phyloP scores from a whole-genome alignment of 2,888 invertebrate genomes.

The Mechanitis mazaeus region DNA sequence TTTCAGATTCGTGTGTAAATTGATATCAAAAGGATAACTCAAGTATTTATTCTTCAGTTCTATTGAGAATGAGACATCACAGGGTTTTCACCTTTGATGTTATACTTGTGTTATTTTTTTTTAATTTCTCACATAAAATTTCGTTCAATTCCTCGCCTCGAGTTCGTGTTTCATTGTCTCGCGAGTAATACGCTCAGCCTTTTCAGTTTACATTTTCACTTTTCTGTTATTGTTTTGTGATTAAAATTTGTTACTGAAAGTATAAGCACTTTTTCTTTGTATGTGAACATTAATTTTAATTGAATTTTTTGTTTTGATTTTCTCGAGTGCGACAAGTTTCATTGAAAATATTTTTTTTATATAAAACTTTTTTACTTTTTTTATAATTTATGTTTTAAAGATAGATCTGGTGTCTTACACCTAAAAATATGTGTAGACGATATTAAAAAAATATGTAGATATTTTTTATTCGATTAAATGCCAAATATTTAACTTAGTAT shows the following conservation, averaged over 20 bases:
- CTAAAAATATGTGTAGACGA: too few species aligned
- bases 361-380: too few species aligned
- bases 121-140: constrained; percentile 28
- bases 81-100: constrained; percentile 25
- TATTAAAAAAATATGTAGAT: too few species aligned
- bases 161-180: constrained; percentile 6
- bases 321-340: too few species aligned
- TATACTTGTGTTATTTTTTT: constrained; percentile 23
- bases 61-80: not conserved
- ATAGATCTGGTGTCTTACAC: too few species aligned
- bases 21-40: constrained; percentile 1
- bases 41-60: not conserved
- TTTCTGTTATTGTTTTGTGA: not conserved
- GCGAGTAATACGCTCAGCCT: constrained; percentile 1
- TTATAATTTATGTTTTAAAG: too few species aligned
- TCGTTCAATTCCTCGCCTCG: constrained; percentile 26
- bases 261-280: constrained; percentile 1
- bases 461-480: too few species aligned
- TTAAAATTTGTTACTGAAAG: constrained; percentile 3
- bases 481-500: too few species aligned
- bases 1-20: not conserved
- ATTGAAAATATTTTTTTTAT: too few species aligned
- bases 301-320: too few species aligned
- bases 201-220: constrained; percentile 4
- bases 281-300: not conserved